Evolutionary conservation across 2,113 vertebrate species (phyloP).

Genomic region (Hydrolagus affinis): DNA sequence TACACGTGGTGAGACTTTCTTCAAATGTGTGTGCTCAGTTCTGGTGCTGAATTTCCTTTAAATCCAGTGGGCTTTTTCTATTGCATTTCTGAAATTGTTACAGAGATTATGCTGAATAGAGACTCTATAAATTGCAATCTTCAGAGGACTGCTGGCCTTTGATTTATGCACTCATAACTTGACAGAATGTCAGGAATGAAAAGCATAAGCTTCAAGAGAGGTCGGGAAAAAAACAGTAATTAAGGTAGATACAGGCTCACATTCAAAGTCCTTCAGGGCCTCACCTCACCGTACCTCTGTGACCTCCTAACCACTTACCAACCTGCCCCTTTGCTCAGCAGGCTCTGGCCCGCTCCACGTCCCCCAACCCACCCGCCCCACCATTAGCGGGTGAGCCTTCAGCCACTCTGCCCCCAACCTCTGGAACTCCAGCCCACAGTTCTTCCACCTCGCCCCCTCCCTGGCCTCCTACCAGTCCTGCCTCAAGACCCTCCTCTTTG

Average conservation of each 20-base stretch:
- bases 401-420: too few relatives aligned
- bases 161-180: not conserved
- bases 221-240: not conserved
- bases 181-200: constrained; percentile 15
- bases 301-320: too few relatives aligned
- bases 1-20: not conserved
- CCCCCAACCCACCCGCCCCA: too few relatives aligned
- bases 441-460: too few relatives aligned
- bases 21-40: not conserved
- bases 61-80: not conserved
- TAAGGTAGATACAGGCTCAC: not conserved
- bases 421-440: too few relatives aligned
- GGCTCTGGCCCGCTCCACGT: too few relatives aligned
- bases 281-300: too few relatives aligned
- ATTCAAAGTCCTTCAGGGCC: too few relatives aligned
- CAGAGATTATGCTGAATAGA: constrained; percentile 15
- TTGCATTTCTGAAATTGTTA: constrained; percentile 3
- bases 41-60: not conserved
- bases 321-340: too few relatives aligned
- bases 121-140: not conserved
- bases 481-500: too few relatives aligned
- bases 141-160: not conserved
- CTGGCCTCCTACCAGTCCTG: too few relatives aligned
- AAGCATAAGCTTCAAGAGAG: constrained; percentile 7
- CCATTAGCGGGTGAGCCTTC: too few relatives aligned